Evolutionary conservation across 2,888 invertebrate genomes (phyloP).

Genomic region (Habrosyne pyritoides): DNA sequence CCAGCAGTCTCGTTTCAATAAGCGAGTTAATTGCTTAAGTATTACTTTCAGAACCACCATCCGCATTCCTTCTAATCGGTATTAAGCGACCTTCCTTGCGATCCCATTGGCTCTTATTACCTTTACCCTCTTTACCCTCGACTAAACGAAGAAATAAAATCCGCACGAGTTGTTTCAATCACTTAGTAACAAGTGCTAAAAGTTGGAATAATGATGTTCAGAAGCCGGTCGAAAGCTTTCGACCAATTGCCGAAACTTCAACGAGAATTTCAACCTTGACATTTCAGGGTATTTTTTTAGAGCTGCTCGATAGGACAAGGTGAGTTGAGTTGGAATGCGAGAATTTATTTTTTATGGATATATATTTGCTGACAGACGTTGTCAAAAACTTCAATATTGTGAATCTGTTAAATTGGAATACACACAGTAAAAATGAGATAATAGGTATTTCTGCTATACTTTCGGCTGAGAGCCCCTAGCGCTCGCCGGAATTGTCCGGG

Average conservation of each 20-base stretch:
- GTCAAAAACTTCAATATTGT: too few relatives aligned
- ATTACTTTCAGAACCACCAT: background rate
- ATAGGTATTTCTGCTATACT: too few relatives aligned
- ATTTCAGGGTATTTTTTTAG: slow-evolving; percentile 5
- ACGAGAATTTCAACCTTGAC: slow-evolving; percentile 1
- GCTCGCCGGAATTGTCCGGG: too few relatives aligned
- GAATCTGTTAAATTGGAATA: too few relatives aligned
- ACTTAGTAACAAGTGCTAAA: slow-evolving; percentile 15
- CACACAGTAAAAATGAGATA: too few relatives aligned
- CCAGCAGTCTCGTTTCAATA: background rate
- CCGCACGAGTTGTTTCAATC: slow-evolving; percentile 22
- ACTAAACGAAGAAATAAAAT: slow-evolving; percentile 37
- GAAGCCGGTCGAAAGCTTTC: slow-evolving; percentile 9
- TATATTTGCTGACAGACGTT: too few relatives aligned
- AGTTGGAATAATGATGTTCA: slow-evolving; percentile 16
- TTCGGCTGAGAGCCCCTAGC: too few relatives aligned
- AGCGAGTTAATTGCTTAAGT: background rate
- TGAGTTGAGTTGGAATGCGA: background rate
- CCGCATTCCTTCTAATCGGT: slow-evolving; percentile 31
- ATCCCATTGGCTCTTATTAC: slow-evolving; percentile 33
- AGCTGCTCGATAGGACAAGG: background rate
- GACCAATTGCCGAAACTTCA: slow-evolving; percentile 1
- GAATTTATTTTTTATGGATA: slow-evolving; percentile 3
- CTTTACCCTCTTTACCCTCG: slow-evolving; percentile 29
- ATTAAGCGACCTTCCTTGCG: slow-evolving; percentile 30